A percentile compares a stretch with the other conserved stretches of the same genome.
phyloP scores from a whole-genome alignment of 23 tunicate species.

The Ascidia mentula region DNA sequence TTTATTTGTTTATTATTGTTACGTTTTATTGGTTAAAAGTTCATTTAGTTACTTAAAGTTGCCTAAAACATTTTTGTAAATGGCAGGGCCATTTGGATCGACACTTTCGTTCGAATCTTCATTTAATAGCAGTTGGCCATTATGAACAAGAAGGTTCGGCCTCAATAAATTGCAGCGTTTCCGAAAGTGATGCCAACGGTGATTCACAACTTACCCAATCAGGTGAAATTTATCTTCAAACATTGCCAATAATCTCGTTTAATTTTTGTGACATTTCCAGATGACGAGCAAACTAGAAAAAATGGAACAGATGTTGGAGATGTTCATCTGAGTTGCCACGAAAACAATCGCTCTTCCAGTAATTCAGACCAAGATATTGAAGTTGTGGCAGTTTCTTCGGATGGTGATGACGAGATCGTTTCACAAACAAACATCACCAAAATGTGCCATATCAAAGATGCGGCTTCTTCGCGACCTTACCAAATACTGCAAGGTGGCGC shows the following conservation, averaged over 20 bases:
- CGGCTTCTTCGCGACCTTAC: not conserved
- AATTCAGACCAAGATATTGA: not conserved
- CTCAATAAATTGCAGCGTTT: not conserved
- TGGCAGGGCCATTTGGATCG: conserved; percentile 94
- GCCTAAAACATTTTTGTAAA: not conserved
- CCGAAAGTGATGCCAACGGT: not conserved
- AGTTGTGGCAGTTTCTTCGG: not conserved
- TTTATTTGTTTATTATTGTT: not conserved
- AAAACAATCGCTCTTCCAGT: not conserved
- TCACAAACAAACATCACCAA: not conserved
- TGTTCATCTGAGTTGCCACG: not conserved
- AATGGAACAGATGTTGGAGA: not conserved
- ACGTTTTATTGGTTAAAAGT: not conserved
- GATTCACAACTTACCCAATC: not conserved
- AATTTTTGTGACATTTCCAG: not conserved
- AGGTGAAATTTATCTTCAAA: too few species aligned
- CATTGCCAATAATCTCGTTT: not conserved
- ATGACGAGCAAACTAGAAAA: not conserved
- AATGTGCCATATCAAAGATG: not conserved
- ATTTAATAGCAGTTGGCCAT: conserved; percentile 78
- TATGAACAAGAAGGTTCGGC: conserved; percentile 41
- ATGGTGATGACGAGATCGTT: not conserved
- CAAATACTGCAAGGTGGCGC: not conserved
- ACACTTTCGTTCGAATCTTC: conserved; percentile 82
- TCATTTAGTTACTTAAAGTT: not conserved